phyloP scores from a whole-genome alignment of 2,888 invertebrate genomes.

The Apamea anceps region DNA sequence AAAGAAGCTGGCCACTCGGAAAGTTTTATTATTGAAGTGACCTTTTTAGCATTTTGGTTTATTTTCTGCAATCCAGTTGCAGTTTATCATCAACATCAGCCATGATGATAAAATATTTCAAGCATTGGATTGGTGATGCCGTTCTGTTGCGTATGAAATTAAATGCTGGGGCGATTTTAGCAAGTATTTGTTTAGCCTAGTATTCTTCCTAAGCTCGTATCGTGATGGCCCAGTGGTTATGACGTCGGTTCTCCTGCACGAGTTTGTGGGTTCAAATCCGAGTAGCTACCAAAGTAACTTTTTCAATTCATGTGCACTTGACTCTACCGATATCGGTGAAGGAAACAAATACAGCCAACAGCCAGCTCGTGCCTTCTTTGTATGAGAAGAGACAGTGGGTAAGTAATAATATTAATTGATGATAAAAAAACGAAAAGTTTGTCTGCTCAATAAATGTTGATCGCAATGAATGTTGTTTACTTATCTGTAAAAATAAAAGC shows the following conservation, averaged over 20 bases:
- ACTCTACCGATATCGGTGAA: no score
- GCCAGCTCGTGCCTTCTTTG: no score
- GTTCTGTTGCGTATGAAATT: neutral
- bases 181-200: neutral
- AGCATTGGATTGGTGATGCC: neutral
- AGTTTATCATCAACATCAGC: neutral
- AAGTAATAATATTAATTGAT: no score
- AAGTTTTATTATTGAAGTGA: constrained; percentile 1
- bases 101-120: neutral
- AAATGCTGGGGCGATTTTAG: neutral
- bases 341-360: no score
- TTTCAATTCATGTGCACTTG: neutral
- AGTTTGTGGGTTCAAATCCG: neutral
- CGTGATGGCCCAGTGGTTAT: neutral
- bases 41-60: constrained; percentile 6
- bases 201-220: neutral
- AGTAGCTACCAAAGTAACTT: neutral
- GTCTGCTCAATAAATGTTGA: no score
- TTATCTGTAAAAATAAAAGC: no score
- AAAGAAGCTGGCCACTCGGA: neutral
- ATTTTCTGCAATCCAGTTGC: neutral
- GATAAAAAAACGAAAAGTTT: no score
- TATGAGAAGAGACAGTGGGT: neutral
- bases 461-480: no score
- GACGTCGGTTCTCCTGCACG: neutral